A percentile compares a stretch with the other conserved stretches of the same genome.
Conservation (phyloP, 2,797 vertebrate species). For the Buceros bicornis region DNA sequence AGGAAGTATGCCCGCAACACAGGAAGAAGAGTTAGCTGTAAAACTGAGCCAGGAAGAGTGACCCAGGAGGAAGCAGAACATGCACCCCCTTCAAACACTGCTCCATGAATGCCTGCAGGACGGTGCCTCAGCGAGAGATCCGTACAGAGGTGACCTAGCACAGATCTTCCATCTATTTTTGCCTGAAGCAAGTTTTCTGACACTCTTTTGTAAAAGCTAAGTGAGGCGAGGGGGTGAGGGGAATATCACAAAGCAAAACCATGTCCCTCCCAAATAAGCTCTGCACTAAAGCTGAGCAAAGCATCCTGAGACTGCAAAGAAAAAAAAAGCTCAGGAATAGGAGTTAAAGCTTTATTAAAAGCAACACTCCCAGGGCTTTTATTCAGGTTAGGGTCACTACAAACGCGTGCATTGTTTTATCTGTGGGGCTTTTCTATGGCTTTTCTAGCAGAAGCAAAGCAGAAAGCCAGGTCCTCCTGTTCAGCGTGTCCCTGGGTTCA, state of each 20-base stretch:
- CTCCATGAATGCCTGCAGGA: neutral
- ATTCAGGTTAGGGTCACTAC: neutral
- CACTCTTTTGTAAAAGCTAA: neutral
- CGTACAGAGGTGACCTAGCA: neutral
- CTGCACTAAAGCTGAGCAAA: neutral
- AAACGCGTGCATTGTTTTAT: neutral
- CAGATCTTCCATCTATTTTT: neutral
- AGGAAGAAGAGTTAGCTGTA: neutral
- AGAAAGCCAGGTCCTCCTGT: neutral
- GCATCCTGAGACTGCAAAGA: neutral
- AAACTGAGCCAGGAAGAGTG: neutral
- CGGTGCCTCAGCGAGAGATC: neutral
- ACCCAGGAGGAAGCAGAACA: neutral
- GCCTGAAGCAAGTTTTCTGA: neutral
- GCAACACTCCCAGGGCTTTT: neutral
- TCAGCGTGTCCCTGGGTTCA: neutral
- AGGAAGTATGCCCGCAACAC: neutral
- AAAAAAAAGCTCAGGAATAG: neutral
- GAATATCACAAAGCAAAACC: neutral
- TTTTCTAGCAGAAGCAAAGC: neutral
- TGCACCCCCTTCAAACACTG: neutral
- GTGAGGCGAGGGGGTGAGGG: fast-evolving
- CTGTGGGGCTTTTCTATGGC: neutral
- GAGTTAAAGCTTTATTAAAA: neutral
- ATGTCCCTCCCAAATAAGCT: neutral